These are phyloP conservation scores for Clarias macrocephalus DNA, from an alignment of 2,113 vertebrate genomes.

Conservation along the genomic window DNA sequence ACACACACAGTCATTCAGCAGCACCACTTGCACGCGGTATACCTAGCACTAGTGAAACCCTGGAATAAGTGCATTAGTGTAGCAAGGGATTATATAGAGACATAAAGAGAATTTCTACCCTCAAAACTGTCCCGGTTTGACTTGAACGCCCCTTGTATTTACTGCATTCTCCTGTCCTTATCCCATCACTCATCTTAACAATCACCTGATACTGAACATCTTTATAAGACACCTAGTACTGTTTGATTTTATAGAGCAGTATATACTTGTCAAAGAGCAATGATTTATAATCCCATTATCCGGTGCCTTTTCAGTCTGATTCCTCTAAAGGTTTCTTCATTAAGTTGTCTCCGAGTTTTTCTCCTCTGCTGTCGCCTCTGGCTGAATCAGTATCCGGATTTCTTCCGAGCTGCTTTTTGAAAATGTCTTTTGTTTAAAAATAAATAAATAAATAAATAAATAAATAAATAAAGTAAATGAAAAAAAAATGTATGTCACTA, in stretches of 20 bases:
- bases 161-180: background rate
- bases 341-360: background rate
- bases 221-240: background rate
- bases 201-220: background rate
- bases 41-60: too few relatives aligned
- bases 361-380: background rate
- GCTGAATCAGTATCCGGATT: background rate
- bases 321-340: background rate
- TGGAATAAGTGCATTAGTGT: too few relatives aligned
- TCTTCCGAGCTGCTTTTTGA: background rate
- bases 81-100: too few relatives aligned
- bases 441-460: background rate
- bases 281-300: background rate
- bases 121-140: too few relatives aligned
- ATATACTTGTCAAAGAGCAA: background rate
- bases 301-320: background rate
- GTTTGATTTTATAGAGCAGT: background rate
- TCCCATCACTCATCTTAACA: background rate
- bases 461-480: too few relatives aligned
- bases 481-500: too few relatives aligned
- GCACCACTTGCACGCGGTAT: too few relatives aligned
- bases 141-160: too few relatives aligned
- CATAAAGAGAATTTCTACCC: too few relatives aligned
- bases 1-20: too few relatives aligned
- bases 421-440: background rate